Evolutionary conservation across 2,797 vertebrate species (phyloP).

Genomic region (Tokudaia tokunoshimensis): DNA sequence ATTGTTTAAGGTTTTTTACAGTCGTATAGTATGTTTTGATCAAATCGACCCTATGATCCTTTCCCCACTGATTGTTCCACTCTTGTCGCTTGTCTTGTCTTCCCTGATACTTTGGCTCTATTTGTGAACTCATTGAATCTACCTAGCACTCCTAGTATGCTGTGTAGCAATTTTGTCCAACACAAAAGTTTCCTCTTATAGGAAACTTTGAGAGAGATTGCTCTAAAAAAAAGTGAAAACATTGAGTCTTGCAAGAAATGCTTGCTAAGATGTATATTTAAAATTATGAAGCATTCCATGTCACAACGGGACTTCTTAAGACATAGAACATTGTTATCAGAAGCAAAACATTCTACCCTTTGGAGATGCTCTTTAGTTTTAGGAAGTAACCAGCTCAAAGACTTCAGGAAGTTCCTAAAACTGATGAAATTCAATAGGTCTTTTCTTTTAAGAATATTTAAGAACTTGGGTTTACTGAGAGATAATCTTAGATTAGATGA

Average conservation of each 20-base stretch:
- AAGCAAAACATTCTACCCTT: neutral
- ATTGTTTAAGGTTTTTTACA: neutral
- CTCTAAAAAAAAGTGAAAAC: neutral
- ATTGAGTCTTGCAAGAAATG: neutral
- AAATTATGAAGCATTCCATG: neutral
- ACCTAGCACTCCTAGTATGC: fast-evolving
- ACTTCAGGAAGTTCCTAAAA: neutral
- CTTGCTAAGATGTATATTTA: neutral
- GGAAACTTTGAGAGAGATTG: neutral
- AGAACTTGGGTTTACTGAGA: neutral
- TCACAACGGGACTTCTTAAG: neutral
- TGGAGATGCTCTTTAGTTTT: too few relatives aligned
- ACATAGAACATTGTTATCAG: neutral
- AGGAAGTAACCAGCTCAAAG: neutral
- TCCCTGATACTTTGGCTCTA: neutral
- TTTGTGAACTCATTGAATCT: neutral
- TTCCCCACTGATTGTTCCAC: neutral
- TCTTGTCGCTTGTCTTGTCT: fast-evolving
- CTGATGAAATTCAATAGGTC: neutral
- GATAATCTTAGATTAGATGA: neutral
- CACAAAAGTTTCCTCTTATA: neutral
- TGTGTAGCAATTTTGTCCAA: neutral
- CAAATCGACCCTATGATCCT: too few relatives aligned
- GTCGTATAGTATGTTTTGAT: neutral
- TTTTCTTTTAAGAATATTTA: neutral